A percentile compares a stretch with the other conserved stretches of the same genome.
phyloP scores from a whole-genome alignment of 2,797 vertebrate genomes.

The Siniperca obscura region DNA sequence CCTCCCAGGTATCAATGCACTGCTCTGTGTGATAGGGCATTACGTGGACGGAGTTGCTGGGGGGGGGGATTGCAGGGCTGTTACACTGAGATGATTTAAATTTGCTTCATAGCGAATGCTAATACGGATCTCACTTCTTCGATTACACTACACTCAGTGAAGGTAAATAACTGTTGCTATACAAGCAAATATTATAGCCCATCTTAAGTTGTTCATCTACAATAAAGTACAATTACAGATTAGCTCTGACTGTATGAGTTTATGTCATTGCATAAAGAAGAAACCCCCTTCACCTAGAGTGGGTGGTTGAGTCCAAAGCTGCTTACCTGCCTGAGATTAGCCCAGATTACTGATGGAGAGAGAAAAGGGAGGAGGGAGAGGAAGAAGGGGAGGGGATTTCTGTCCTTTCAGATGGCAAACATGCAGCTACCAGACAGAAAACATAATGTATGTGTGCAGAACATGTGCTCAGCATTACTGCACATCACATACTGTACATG shows the following conservation, averaged over 20 bases:
- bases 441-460: conserved; percentile 36
- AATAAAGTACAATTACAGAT: not conserved
- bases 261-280: conserved; percentile 43
- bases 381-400: conserved; percentile 74
- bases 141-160: not conserved
- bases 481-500: not conserved
- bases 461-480: conserved; percentile 47
- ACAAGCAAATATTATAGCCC: not conserved
- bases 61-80: not conserved
- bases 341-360: conserved; percentile 80
- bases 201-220: not conserved
- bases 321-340: conserved; percentile 85
- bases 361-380: conserved; percentile 61
- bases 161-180: not conserved
- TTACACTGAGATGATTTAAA: conserved; percentile 41
- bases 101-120: not conserved
- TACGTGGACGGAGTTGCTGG: conserved; percentile 22
- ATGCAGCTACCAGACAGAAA: conserved; percentile 55
- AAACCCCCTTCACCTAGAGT: conserved; percentile 55
- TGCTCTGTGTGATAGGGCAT: conserved; percentile 62
- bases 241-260: conserved; percentile 23
- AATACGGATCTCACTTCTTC: not conserved
- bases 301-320: conserved; percentile 81
- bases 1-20: conserved; percentile 76
- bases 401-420: conserved; percentile 70